Evolutionary conservation across 1,140 invertebrate genomes (phyloP), one percentile per base, ranked within the genome.

Genomic region (Hestina assimilis): DNA sequence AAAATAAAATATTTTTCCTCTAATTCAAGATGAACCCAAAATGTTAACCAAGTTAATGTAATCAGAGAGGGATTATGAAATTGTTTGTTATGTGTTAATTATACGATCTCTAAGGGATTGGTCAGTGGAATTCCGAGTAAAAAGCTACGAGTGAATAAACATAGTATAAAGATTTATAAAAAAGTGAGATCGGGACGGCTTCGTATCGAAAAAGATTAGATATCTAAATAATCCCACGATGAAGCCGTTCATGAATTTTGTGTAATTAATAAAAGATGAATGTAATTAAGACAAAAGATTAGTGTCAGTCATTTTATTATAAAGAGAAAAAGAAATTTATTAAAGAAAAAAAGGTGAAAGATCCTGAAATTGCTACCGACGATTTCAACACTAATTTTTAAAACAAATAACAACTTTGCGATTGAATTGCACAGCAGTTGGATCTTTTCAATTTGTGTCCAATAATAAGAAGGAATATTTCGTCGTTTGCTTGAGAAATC

Each of bases 401-500:
- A 66, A 72, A 73, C 58, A 56, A 76, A 73, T 75, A 75, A 77
- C 59, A 74, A 72, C 23, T 72, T 68, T 42, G 24, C 62, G 63
- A 81, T 79, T 78, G 66, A 73, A 74, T 77, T 68, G 71, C 71
- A 75, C 67, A 75, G 67, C 71, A 69, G 74, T 72, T 69, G 68
- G 72, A 73, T 78, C 64, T 70, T 72, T 69, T 64, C 72, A 81
- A 81, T 76, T 79, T 78, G 66, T 61, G 63, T 65, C 70, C 71
- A 75, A 78, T 80, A 79, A 81, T 78, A 73, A 64, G 50, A 52
- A 69, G 65, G 66, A 76, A 81, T 81, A 77, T 82, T 76, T 71
- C 66, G 75, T 78, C 62, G 72, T 72, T 73, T 70, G 65, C 65
- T 74, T 76, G 75, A 70, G 70, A 69, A 70, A 68, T 83, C 66